Base-by-base conservation (phyloP, 2,888 invertebrate species). In the Sesia apiformis region DNA sequence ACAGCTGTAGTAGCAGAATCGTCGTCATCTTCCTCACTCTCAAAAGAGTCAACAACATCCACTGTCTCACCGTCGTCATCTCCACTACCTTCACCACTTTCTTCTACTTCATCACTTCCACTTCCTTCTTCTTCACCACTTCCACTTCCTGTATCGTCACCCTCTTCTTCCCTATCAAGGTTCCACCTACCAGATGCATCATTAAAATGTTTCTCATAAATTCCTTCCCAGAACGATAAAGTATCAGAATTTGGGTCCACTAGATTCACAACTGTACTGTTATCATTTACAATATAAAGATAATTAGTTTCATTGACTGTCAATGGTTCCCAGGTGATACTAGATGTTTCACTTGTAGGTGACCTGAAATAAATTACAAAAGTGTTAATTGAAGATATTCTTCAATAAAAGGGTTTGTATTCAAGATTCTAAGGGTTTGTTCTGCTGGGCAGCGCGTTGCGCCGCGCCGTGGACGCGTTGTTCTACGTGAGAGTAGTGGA, bases 131-230 rank as follows among this genome's bases (percentile, higher is more conserved):
- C 56, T 38, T 57, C 59, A 3, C 39, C 52, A 38, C 40, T 41
- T 8, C 53, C 59, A 5, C 59, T 65, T 23, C 58, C 64, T 4
- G 52, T 57, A 5, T 56, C 61, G 1, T 58, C 66, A 4, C 42
- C 62, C 3, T 54, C 60, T 0, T 72, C 74, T 4, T 73, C 78
- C 39, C 72, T 70, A 3, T 40, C 58, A 51, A 78, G 53, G 4
- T 63, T 64, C 80, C 82, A 86, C 49, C 56, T 75, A 50, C 80
- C 70, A 57, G 69, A 60, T 40, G 86, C 84, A 59, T 87, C 86
- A 6, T 74, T 58, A 56, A 84, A 88, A 60, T 80, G 60, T 3
- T 72, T 60, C 3, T 58, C 59, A 58, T 87, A 87, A 54, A 86
- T 75, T 4, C 61, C 56, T 46, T 84, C 70, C 87, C 87, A 88